Conservation (phyloP, 37 sponge, comb jelly and placozoan species). For the Mnemiopsis leidyi region DNA sequence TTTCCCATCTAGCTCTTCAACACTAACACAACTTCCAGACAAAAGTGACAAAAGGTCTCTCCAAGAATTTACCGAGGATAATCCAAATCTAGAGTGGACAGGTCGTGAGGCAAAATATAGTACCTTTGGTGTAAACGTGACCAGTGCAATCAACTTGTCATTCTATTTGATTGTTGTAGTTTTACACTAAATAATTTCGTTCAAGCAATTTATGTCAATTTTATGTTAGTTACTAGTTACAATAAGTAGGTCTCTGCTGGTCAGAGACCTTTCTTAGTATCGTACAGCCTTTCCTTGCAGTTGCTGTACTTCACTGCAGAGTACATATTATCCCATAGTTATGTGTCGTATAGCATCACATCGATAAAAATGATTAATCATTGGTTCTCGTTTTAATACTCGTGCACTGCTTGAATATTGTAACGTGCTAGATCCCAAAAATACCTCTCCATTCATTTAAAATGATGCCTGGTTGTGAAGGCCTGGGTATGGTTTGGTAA, state of each 20-base stretch:
- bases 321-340: too few relatives aligned
- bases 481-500: too few relatives aligned
- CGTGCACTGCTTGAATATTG: too few relatives aligned
- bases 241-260: not conserved
- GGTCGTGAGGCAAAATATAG: not conserved
- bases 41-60: not conserved
- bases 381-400: too few relatives aligned
- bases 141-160: not conserved
- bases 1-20: too few relatives aligned
- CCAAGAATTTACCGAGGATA: not conserved
- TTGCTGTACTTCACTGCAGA: too few relatives aligned
- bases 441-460: too few relatives aligned
- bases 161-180: not conserved
- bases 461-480: too few relatives aligned
- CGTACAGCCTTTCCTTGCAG: not conserved
- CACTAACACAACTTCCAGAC: not conserved
- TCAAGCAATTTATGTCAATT: not conserved
- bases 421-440: too few relatives aligned
- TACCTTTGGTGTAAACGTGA: not conserved
- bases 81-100: not conserved
- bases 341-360: too few relatives aligned
- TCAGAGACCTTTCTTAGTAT: not conserved
- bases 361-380: too few relatives aligned
- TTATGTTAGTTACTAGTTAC: too few relatives aligned
- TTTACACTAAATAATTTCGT: not conserved